Evolutionary conservation across 1,140 invertebrate species (phyloP).

Genomic region (Aphelinus certus): DNA sequence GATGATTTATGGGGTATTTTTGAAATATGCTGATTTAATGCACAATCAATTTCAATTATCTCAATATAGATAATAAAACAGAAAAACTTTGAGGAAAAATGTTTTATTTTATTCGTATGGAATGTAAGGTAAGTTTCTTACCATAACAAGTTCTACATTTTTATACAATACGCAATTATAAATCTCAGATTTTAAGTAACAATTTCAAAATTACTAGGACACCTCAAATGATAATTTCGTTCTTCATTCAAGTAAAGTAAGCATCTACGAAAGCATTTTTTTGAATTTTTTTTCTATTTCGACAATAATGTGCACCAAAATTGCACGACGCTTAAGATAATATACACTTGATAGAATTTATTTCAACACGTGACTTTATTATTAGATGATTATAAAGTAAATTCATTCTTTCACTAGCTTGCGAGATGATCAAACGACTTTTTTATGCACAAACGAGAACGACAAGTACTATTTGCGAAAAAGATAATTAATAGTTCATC

Average conservation of each 20-base stretch:
- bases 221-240: slow-evolving; percentile 29
- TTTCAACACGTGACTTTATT: too few relatives aligned
- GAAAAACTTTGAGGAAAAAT: slow-evolving; percentile 37
- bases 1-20: too few relatives aligned
- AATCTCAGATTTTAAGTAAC: slow-evolving; percentile 39
- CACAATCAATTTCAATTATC: too few relatives aligned
- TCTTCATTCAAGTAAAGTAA: slow-evolving; percentile 25
- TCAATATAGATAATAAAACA: slow-evolving; percentile 23
- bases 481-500: too few relatives aligned
- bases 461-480: too few relatives aligned
- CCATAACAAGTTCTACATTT: slow-evolving; percentile 36
- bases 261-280: slow-evolving; percentile 2
- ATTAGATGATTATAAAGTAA: too few relatives aligned
- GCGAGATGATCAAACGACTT: too few relatives aligned
- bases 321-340: slow-evolving; percentile 31
- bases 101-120: slow-evolving; percentile 37
- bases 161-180: slow-evolving; percentile 38
- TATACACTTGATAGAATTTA: not conserved
- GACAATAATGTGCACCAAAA: slow-evolving; percentile 33
- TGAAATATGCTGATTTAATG: too few relatives aligned
- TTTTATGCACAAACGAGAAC: too few relatives aligned
- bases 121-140: slow-evolving; percentile 29
- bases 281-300: slow-evolving; percentile 11
- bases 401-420: too few relatives aligned
- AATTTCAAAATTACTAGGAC: slow-evolving; percentile 41